Percentiles rank a stretch among this genome's conserved stretches.
Conservation (phyloP, 2,797 vertebrate species). For the Phaenicophaeus curvirostris region DNA sequence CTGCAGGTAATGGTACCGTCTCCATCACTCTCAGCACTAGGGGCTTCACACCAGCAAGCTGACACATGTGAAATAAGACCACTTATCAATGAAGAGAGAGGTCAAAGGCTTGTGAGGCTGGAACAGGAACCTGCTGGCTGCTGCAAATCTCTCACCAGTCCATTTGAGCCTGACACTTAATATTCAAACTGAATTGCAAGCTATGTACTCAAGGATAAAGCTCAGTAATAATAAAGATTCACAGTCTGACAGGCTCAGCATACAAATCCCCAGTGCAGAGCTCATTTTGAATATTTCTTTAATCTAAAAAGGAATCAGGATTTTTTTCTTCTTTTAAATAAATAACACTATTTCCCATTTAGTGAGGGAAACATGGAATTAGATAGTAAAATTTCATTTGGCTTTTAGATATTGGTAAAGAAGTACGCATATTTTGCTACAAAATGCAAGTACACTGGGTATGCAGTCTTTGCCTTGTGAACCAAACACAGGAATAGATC, state of each 20-base stretch:
- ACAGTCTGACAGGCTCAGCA: constrained; percentile 50
- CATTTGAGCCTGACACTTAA: constrained; percentile 72
- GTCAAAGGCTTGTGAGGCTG: constrained; percentile 40
- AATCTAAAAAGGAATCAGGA: neutral
- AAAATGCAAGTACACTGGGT: neutral
- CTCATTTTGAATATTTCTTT: constrained; percentile 9
- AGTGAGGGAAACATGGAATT: neutral
- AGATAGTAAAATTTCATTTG: neutral
- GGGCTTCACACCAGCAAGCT: neutral
- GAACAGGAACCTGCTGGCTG: constrained; percentile 10
- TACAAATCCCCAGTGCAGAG: constrained; percentile 49
- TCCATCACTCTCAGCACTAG: neutral
- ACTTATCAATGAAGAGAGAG: constrained; percentile 31
- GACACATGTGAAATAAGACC: constrained; percentile 48
- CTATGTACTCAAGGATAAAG: constrained; percentile 72
- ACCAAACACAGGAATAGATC: neutral
- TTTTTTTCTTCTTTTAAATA: neutral
- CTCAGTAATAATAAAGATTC: constrained; percentile 64
- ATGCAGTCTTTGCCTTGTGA: neutral
- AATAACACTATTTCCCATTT: neutral
- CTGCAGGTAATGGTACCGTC: neutral
- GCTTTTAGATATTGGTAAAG: neutral
- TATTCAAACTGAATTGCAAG: constrained; percentile 70
- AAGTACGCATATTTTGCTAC: neutral
- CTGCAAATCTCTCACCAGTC: constrained; percentile 54